Base-by-base conservation (phyloP, 2,888 invertebrate genomes). In the Epirrhoe alternata region DNA sequence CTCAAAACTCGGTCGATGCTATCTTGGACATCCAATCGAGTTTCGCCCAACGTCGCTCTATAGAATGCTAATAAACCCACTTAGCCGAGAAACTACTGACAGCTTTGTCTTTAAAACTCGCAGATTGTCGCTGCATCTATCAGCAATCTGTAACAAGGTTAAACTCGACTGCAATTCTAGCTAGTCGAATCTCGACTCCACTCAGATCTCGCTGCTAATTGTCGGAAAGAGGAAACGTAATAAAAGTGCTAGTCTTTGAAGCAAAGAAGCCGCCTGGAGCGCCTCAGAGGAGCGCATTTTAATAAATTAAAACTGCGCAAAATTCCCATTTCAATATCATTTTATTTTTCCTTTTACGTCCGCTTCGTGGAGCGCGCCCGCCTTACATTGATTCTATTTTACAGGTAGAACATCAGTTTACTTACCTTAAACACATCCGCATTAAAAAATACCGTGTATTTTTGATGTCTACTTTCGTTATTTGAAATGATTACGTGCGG, bases 251-350 rank as follows among this genome's bases (percentile, higher is more conserved):
- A 85, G 87, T 87, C 92, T 92, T 91, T 90, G 90, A 90, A 86
- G 87, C 87, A 86, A 86, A 86, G 89, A 85, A 82, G 85, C 83
- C 82, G 73, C 86, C 83, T 78, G 78, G 83, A 78, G 86, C 86
- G 83, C 79, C 82, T 83, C 81, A 74, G 65, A 84, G 82, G 80
- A 86, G 86, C 85, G 83, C 89, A 90, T 92, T 92, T 92, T 91
- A 92, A 92, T 92, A 92, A 92, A 92, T 92, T 91, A 92, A 90
- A 92, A 91, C 89, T 89, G 89, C 80, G 86, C 89, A 83, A 88
- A 90, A 89, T 90, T 88, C 89, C 80, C 86, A 83, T 89, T 90
- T 81, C 88, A 86, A 91, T 90, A 90, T 86, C 82, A 86, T 87
- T 87, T 86, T 85, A 85, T 89, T 88, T 88, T 84, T 78, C 80